These are phyloP conservation scores for Pogonognathellus flavescens DNA, from an alignment of 1,140 invertebrate genomes.

Conservation along the genomic window DNA sequence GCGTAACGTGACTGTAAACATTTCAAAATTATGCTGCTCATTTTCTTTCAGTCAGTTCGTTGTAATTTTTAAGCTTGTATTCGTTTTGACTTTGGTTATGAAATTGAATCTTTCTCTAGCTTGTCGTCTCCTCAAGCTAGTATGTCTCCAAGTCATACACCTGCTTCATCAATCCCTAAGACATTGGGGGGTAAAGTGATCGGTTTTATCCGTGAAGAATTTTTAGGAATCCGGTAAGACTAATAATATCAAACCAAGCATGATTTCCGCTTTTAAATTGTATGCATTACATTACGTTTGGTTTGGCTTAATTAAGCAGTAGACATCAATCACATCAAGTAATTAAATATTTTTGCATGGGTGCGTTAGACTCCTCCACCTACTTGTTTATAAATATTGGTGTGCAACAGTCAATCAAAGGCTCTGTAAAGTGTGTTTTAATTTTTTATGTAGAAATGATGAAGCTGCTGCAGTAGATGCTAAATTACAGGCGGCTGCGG, in stretches of 20 bases:
- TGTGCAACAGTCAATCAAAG: too few species aligned
- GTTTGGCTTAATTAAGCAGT: not conserved
- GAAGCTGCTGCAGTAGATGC: too few species aligned
- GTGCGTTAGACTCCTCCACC: too few species aligned
- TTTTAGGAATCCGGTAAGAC: slow-evolving; percentile 22
- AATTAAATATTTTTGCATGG: not conserved
- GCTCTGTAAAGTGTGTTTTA: too few species aligned
- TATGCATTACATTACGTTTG: not conserved
- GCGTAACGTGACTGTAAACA: not conserved
- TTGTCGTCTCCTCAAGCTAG: not conserved
- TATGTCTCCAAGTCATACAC: not conserved
- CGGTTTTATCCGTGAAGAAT: not conserved
- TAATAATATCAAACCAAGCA: not conserved
- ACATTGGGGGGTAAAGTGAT: slow-evolving; percentile 1
- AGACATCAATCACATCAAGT: too few species aligned
- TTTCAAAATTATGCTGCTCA: not conserved
- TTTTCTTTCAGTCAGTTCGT: not conserved
- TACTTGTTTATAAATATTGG: too few species aligned
- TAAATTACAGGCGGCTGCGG: too few species aligned
- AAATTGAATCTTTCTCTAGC: not conserved
- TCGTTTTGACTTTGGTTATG: not conserved
- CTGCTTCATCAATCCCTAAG: slow-evolving; percentile 1
- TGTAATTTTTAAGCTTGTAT: not conserved
- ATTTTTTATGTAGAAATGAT: too few species aligned
- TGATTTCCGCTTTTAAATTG: not conserved